A percentile compares a stretch with the other conserved stretches of the same genome.
Conservation (phyloP, 2,113 vertebrate genomes). For the Mixornis gularis region DNA sequence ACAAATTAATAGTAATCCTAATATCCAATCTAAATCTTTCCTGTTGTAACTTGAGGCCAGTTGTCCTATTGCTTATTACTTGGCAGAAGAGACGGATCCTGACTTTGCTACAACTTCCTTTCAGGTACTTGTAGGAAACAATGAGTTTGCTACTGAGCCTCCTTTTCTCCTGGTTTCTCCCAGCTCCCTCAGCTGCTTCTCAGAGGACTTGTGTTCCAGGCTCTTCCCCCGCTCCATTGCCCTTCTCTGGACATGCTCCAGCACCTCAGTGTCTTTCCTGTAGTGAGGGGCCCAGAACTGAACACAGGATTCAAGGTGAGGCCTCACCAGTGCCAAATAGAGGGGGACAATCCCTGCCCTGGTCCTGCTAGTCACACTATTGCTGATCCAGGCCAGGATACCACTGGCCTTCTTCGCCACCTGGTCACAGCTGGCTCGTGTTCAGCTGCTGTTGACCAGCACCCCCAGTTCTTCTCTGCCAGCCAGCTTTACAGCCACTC, state of each 20-base stretch:
- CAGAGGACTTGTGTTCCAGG: neutral
- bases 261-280: neutral
- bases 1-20: neutral
- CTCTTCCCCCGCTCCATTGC: fast-evolving
- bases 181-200: neutral
- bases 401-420: neutral
- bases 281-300: neutral
- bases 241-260: fast-evolving
- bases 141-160: neutral
- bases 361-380: neutral
- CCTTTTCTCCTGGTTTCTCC: neutral
- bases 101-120: neutral
- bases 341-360: fast-evolving
- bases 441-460: neutral
- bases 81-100: neutral
- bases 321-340: fast-evolving
- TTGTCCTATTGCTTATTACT: neutral
- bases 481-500: neutral
- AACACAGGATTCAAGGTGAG: fast-evolving
- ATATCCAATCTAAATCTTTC: neutral
- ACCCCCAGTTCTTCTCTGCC: neutral
- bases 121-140: neutral
- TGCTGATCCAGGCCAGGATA: neutral
- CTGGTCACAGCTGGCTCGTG: neutral
- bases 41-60: neutral